phyloP scores from a whole-genome alignment of 2,797 vertebrate genomes.

The Siniperca scherzeri region DNA sequence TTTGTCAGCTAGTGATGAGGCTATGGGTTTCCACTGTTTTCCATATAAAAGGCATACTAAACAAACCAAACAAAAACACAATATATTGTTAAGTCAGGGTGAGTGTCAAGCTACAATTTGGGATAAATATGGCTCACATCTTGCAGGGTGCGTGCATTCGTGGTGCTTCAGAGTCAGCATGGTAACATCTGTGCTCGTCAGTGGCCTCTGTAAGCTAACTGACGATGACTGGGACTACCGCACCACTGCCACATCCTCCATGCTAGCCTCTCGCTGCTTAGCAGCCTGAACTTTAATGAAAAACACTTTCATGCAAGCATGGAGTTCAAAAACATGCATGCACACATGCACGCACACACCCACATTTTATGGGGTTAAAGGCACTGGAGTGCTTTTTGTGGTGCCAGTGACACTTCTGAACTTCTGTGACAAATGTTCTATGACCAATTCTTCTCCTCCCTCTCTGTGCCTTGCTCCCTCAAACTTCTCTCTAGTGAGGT shows the following conservation, averaged over 20 bases:
- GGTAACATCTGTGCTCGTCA: slow-evolving; percentile 68
- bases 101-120: slow-evolving; percentile 37
- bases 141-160: slow-evolving; percentile 45
- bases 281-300: slow-evolving; percentile 55
- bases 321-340: slow-evolving; percentile 28
- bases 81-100: slow-evolving; percentile 19
- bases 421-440: slow-evolving; percentile 63
- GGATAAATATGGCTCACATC: slow-evolving; percentile 55
- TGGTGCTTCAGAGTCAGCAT: slow-evolving; percentile 48
- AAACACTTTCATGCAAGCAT: slow-evolving; percentile 51
- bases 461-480: slow-evolving; percentile 25
- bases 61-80: slow-evolving; percentile 38
- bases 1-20: slow-evolving; percentile 37
- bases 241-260: slow-evolving; percentile 63
- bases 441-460: slow-evolving; percentile 50
- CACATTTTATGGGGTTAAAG: slow-evolving; percentile 42
- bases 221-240: slow-evolving; percentile 59
- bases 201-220: slow-evolving; percentile 52
- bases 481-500: slow-evolving; percentile 55
- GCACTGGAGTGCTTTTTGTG: slow-evolving; percentile 54
- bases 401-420: slow-evolving; percentile 62
- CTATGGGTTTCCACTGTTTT: slow-evolving; percentile 39
- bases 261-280: slow-evolving; percentile 41
- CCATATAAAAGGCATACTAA: slow-evolving; percentile 31
- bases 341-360: slow-evolving; percentile 32